Percentiles rank a stretch among this genome's conserved stretches.
Conservation (phyloP, 1,140 invertebrate genomes). For the Thaumetopoea pityocampa region DNA sequence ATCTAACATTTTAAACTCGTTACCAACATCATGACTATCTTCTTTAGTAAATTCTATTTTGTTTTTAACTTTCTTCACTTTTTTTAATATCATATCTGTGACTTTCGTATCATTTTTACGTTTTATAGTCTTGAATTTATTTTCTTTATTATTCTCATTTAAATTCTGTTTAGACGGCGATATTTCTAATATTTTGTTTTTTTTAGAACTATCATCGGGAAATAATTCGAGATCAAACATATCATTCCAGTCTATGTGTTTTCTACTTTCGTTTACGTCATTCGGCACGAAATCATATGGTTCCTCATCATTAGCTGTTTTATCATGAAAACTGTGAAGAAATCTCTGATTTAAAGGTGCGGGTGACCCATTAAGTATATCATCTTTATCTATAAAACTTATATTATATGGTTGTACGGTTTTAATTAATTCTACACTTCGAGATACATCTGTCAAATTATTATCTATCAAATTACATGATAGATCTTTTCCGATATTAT, state of each 20-base stretch:
- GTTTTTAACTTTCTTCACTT: conserved; percentile 10
- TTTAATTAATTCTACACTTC: conserved; percentile 5
- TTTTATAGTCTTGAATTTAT: no score
- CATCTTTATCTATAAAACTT: not conserved
- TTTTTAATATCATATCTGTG: conserved; percentile 8
- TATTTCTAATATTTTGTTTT: not conserved
- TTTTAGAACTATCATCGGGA: conserved; percentile 2
- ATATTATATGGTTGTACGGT: not conserved
- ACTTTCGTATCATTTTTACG: not conserved
- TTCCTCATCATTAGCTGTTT: not conserved
- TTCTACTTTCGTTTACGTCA: not conserved
- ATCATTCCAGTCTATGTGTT: conserved; percentile 30
- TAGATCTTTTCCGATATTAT: no score
- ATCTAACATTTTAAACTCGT: no score
- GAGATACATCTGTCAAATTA: no score
- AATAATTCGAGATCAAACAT: conserved; percentile 48
- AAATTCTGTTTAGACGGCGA: not conserved
- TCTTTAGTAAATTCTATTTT: conserved; percentile 2
- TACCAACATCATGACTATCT: not conserved
- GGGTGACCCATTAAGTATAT: conserved; percentile 4
- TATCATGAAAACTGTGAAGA: not conserved
- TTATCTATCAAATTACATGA: no score
- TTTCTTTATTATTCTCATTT: not conserved
- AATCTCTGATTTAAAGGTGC: not conserved
- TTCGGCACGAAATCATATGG: not conserved